Evolutionary conservation across 2,113 vertebrate genomes (phyloP), one percentile per base, ranked within the genome.

Genomic region (Bujurquina vittata): DNA sequence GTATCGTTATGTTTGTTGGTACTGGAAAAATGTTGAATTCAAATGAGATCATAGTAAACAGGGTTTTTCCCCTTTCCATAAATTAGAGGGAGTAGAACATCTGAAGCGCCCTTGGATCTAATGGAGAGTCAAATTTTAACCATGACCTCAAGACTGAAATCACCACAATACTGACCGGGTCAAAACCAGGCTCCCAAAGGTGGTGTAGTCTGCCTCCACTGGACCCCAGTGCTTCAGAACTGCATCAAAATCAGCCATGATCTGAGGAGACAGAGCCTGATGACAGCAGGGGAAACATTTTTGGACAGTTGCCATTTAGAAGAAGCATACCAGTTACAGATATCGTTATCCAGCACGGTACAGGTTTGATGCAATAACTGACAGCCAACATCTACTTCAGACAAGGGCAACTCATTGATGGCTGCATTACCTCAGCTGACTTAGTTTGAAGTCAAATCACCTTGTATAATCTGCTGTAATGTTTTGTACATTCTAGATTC

Each of bases 221-320:
- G 91, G 76, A 26, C 81, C 88, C 95, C 95, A 96, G 76, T 23
- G 72, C 33, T 91, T 92, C 87, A 95, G 89, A 84, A 96, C 77
- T 29, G 40, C 1, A 3, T 95, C 95, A 60, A 75, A 95, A 61
- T 95, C 94, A 67, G 88, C 22, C 95, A 95, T 96, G 26, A 83
- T 92, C 91, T 93, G 49, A 62, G 58, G 12, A 54, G 59, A 63
- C 0, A 1, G 3, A 35, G 2, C 26, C 73, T 77, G 55, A 23
- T 49, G 35, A 60, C 7, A 55, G 15, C 12, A 40, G 1, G 5
- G 4, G 29, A 60, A 55, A 23, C 7, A 43, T 12, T 1, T 37
- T 1, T 15, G 5, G 22, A 6, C 26, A 52, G 3, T 26, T 10
- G 12, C 35, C 4, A 9, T 35, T 54, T 15, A 61, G 6, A 18